These are phyloP conservation scores for Eulemur coronatus DNA, from an alignment of 2,797 vertebrate species.

Conservation along the genomic window DNA sequence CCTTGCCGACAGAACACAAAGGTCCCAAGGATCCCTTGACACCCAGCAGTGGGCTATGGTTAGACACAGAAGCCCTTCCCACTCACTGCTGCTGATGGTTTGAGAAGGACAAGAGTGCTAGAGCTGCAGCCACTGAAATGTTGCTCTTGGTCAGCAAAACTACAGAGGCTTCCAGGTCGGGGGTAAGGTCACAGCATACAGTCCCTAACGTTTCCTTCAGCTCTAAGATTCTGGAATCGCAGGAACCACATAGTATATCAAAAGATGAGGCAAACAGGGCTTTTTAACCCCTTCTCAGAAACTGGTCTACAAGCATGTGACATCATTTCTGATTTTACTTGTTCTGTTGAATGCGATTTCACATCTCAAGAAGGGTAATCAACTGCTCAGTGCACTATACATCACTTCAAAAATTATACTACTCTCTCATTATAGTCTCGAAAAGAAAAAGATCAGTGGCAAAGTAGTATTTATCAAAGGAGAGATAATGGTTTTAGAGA, in stretches of 20 bases:
- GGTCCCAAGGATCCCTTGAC: not conserved
- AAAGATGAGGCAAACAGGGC: not conserved
- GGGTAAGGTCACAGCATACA: not conserved
- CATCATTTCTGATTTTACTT: not conserved
- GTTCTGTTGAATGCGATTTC: not conserved
- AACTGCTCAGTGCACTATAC: not conserved
- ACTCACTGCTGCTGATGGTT: not conserved
- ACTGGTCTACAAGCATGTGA: not conserved
- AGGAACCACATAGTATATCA: not conserved
- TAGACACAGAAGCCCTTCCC: not conserved
- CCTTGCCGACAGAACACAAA: not conserved
- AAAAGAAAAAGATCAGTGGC: not conserved
- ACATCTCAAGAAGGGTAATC: not conserved
- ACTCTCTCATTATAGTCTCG: not conserved
- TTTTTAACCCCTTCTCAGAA: slow-evolving; percentile 4
- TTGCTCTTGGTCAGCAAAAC: not conserved
- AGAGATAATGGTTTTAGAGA: not conserved
- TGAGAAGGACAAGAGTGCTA: not conserved
- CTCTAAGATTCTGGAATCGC: not conserved
- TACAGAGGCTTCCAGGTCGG: not conserved
- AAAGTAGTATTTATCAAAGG: not conserved
- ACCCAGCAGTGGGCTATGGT: not conserved
- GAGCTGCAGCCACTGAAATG: not conserved
- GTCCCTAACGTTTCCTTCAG: not conserved
- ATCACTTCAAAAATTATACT: slow-evolving; percentile 18